These are phyloP conservation scores for Campaea margaritaria DNA, from an alignment of 2,888 invertebrate genomes.

Conservation along the genomic window DNA sequence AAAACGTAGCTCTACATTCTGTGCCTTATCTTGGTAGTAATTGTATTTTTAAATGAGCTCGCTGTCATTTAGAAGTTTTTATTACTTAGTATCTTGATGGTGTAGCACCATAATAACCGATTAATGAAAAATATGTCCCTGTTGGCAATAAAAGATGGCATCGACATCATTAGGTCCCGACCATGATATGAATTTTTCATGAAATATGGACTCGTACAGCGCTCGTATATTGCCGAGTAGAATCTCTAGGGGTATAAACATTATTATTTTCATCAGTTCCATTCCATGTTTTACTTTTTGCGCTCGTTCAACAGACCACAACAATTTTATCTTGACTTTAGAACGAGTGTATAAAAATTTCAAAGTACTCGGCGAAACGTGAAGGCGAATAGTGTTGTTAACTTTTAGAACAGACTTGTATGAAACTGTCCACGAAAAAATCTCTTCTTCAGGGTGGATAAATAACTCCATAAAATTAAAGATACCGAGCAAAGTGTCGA, in stretches of 20 bases:
- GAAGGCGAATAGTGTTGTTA: constrained; percentile 51
- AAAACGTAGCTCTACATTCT: constrained; percentile 4
- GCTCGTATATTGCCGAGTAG: constrained; percentile 64
- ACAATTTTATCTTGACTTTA: constrained; percentile 61
- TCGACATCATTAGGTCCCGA: constrained; percentile 78
- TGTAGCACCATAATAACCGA: constrained; percentile 68
- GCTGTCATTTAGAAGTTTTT: constrained; percentile 27
- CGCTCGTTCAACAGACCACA: constrained; percentile 53
- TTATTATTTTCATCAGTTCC: constrained; percentile 70
- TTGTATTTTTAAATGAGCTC: constrained; percentile 26
- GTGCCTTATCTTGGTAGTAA: constrained; percentile 6
- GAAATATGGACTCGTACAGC: constrained; percentile 74
- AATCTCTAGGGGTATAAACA: constrained; percentile 54
- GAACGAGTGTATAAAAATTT: constrained; percentile 58
- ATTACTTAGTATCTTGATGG: constrained; percentile 46
- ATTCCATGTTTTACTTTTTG: constrained; percentile 66
- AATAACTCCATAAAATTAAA: constrained; percentile 45
- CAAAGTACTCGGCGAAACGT: constrained; percentile 46
- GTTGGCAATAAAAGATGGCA: constrained; percentile 77
- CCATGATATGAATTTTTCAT: constrained; percentile 83
- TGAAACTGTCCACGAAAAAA: background rate
- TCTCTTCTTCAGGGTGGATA: background rate
- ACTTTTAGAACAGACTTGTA: background rate
- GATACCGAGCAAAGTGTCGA: constrained; percentile 62
- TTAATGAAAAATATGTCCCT: constrained; percentile 78